Evolutionary conservation across 2,888 invertebrate genomes (phyloP).

Genomic region (Halictus quadricinctus): DNA sequence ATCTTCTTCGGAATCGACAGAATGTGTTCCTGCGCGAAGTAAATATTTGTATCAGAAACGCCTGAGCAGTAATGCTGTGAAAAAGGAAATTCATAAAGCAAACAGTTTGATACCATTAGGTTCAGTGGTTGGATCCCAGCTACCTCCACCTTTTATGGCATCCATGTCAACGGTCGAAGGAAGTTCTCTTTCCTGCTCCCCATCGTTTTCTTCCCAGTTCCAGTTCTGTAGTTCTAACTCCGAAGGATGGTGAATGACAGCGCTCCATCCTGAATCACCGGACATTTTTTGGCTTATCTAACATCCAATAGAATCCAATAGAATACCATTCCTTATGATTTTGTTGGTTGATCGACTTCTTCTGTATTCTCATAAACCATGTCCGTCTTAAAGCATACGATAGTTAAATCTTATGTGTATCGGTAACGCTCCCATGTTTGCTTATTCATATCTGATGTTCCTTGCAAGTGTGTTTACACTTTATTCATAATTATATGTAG

Average conservation of each 20-base stretch:
- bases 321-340: conserved; percentile 75
- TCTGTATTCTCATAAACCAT: conserved; percentile 46
- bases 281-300: conserved; percentile 80
- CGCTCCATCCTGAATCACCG: conserved; percentile 84
- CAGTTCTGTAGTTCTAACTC: conserved; percentile 82
- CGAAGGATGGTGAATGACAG: conserved; percentile 85
- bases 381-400: conserved; percentile 36
- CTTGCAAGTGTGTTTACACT: conserved; percentile 21
- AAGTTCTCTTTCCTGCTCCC: conserved; percentile 85
- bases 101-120: conserved; percentile 73
- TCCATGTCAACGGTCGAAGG: conserved; percentile 88
- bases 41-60: neutral
- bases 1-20: conserved; percentile 82
- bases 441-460: neutral
- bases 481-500: neutral
- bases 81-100: neutral
- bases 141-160: conserved; percentile 85
- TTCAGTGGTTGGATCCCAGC: conserved; percentile 80
- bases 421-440: conserved; percentile 27
- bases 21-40: conserved; percentile 76
- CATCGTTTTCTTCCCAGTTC: conserved; percentile 83
- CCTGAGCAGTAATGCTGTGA: too few relatives aligned
- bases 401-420: neutral
- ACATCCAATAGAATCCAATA: conserved; percentile 74
- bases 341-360: conserved; percentile 53